Conservation (phyloP, 2,113 vertebrate genomes). For the Halcyon malimbica region DNA sequence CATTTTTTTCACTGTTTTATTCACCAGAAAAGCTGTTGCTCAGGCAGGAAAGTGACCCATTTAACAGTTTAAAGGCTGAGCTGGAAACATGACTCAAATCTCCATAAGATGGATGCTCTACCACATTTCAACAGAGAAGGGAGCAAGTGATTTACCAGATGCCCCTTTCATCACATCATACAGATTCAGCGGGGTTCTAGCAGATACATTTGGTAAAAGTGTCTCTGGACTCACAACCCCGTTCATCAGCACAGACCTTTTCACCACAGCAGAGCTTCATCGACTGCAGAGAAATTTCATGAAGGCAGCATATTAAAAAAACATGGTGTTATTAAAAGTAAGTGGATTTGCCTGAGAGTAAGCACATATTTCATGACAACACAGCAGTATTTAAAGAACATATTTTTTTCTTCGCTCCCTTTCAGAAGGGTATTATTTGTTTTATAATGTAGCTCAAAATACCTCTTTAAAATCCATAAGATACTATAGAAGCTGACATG, state of each 20-base stretch:
- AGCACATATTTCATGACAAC: slow-evolving; percentile 19
- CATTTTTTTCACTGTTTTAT: neutral
- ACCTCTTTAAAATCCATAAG: neutral
- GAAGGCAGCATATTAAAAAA: neutral
- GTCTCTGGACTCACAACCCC: neutral
- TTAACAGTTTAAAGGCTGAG: neutral
- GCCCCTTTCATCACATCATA: fast-evolving
- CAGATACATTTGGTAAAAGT: neutral
- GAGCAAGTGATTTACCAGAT: neutral
- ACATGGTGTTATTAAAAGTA: neutral
- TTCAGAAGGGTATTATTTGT: neutral
- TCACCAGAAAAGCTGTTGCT: neutral
- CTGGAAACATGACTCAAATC: neutral
- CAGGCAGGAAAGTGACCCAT: neutral
- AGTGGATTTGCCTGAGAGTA: neutral
- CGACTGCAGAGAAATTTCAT: neutral
- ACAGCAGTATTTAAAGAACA: neutral
- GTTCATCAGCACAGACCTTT: neutral
- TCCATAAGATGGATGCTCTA: neutral
- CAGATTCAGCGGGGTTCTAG: neutral
- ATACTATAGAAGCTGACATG: neutral
- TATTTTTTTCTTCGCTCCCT: neutral
- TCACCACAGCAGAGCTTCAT: neutral
- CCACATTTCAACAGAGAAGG: neutral
- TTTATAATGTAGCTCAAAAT: neutral